phyloP scores from a whole-genome alignment of 2,797 vertebrate species.

The Agapornis canus region DNA sequence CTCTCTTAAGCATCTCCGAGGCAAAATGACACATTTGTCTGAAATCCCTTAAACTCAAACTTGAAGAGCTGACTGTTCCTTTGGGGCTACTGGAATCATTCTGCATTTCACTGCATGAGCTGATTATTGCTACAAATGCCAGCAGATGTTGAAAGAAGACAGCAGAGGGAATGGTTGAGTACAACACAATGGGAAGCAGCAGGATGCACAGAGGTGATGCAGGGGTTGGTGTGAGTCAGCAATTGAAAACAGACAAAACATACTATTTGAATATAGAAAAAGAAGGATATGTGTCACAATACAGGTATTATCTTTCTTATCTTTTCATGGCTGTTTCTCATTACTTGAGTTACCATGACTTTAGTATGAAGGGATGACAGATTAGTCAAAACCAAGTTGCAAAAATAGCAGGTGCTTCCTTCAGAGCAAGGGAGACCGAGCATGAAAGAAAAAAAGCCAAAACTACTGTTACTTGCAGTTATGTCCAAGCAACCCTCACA shows the following conservation, averaged over 20 bases:
- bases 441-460: not conserved
- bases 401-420: not conserved
- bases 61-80: conserved; percentile 23
- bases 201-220: not conserved
- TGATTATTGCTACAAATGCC: not conserved
- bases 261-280: not conserved
- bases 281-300: not conserved
- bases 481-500: not conserved
- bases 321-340: not conserved
- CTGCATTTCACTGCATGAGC: not conserved
- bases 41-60: not conserved
- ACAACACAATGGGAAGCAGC: not conserved
- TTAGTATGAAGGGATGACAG: not conserved
- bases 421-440: not conserved
- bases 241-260: not conserved
- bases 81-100: not conserved
- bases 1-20: not conserved
- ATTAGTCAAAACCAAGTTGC: not conserved
- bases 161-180: not conserved
- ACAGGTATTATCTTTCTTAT: not conserved
- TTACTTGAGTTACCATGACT: not conserved
- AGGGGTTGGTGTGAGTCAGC: not conserved
- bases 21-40: conserved; percentile 32
- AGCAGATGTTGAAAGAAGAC: not conserved
- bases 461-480: not conserved